These are phyloP conservation scores for Leptinotarsa texana DNA, from an alignment of 1,140 invertebrate genomes.

Conservation along the genomic window DNA sequence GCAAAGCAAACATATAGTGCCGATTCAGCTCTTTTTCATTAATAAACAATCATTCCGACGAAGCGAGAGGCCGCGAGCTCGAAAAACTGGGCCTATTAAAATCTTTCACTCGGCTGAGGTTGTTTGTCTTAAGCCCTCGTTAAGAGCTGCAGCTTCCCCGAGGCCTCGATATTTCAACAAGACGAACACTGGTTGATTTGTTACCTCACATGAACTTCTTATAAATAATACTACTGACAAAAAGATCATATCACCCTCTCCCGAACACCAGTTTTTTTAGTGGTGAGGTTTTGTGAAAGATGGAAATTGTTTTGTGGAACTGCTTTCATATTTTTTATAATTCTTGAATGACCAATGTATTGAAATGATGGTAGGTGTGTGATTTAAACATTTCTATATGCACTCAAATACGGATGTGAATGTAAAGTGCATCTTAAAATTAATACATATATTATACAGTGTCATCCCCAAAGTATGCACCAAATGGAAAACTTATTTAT, in stretches of 20 bases:
- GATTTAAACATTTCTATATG: too few species aligned
- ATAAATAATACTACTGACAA: constrained; percentile 33
- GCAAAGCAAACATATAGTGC: constrained; percentile 36
- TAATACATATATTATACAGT: too few species aligned
- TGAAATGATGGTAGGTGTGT: too few species aligned
- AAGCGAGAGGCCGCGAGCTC: constrained; percentile 41
- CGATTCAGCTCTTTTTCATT: constrained; percentile 45
- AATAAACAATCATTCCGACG: constrained; percentile 45
- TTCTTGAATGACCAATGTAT: too few species aligned
- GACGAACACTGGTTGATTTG: constrained; percentile 41
- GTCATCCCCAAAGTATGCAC: too few species aligned
- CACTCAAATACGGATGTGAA: too few species aligned
- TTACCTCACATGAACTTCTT: constrained; percentile 30
- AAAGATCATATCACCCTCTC: constrained; percentile 80
- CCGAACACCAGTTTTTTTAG: constrained; percentile 63
- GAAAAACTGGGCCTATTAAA: constrained; percentile 52
- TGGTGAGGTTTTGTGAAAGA: too few species aligned
- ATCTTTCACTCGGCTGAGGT: constrained; percentile 51
- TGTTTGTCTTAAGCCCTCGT: constrained; percentile 47
- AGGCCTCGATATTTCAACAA: constrained; percentile 43
- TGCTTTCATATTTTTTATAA: too few species aligned
- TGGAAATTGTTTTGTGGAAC: too few species aligned
- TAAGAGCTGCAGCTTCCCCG: constrained; percentile 34
- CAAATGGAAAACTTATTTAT: too few species aligned
- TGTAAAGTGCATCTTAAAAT: too few species aligned